Conservation (phyloP, 2,797 vertebrate genomes). For the Coranthus polyacanthus region DNA sequence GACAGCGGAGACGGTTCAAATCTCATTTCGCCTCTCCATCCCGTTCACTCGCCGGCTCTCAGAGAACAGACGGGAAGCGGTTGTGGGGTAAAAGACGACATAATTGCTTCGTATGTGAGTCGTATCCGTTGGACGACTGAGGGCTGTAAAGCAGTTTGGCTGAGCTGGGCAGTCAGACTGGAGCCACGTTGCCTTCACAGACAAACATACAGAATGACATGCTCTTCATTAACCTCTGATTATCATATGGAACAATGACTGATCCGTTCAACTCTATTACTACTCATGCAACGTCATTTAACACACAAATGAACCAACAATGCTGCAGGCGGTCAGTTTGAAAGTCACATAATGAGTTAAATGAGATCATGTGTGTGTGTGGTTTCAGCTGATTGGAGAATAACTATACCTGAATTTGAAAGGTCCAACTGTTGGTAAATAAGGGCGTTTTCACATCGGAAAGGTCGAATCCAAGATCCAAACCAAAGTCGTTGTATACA, state of each 20-base stretch:
- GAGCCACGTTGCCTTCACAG: conserved; percentile 25
- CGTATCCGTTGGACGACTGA: conserved; percentile 12
- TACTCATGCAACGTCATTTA: neutral
- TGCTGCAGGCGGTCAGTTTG: too few species aligned
- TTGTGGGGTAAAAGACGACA: conserved; percentile 25
- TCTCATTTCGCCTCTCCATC: conserved; percentile 58
- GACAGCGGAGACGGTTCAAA: conserved; percentile 64
- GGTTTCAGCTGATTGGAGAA: too few species aligned
- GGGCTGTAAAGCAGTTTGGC: too few species aligned
- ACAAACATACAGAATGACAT: neutral
- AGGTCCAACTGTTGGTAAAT: too few species aligned
- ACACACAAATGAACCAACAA: neutral
- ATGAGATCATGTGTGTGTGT: too few species aligned
- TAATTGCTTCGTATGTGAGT: conserved; percentile 45
- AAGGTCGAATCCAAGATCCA: too few species aligned
- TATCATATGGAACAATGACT: neutral
- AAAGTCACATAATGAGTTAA: too few species aligned
- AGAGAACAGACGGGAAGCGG: conserved; percentile 59
- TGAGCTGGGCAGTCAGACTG: conserved; percentile 35
- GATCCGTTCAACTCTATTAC: too few species aligned
- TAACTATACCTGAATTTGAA: too few species aligned
- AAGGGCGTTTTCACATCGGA: too few species aligned
- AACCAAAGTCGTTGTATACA: too few species aligned
- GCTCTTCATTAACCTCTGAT: conserved; percentile 2
- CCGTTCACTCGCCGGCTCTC: conserved; percentile 35